These are phyloP conservation scores for Doris montereyensis DNA, from an alignment of 2,888 invertebrate species.

Conservation along the genomic window DNA sequence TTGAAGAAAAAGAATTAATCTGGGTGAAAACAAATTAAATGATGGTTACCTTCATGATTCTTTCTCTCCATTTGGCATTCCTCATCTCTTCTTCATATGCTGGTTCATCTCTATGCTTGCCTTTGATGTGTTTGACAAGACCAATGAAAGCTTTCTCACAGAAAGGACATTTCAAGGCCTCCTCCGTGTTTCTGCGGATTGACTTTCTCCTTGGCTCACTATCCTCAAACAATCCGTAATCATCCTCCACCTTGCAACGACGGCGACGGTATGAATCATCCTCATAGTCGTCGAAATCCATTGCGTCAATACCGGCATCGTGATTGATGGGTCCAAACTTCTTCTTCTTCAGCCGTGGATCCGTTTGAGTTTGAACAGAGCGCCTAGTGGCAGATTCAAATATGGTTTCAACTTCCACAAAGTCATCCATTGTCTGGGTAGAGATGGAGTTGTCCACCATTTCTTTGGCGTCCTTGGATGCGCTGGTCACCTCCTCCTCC, in stretches of 20 bases:
- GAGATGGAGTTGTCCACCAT: conserved; percentile 42
- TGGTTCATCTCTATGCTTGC: conserved; percentile 66
- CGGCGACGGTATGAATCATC: conserved; percentile 47
- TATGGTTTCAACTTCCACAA: conserved; percentile 65
- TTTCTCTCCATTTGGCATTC: conserved; percentile 68
- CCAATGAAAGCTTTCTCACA: conserved; percentile 68
- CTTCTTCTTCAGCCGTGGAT: conserved; percentile 65
- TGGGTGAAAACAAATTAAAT: too few species aligned
- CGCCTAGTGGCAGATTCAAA: conserved; percentile 59
- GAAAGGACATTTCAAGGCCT: conserved; percentile 68
- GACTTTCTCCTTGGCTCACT: conserved; percentile 61
- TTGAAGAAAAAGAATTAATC: too few species aligned
- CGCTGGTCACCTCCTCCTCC: conserved; percentile 28
- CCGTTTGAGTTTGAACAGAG: conserved; percentile 67
- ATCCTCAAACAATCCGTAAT: conserved; percentile 64
- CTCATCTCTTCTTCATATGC: conserved; percentile 68
- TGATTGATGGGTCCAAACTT: conserved; percentile 62
- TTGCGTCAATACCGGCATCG: conserved; percentile 55
- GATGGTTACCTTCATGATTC: conserved; percentile 61
- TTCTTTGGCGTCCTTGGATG: not conserved
- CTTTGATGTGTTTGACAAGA: conserved; percentile 67
- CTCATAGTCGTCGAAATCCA: conserved; percentile 55
- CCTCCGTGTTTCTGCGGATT: conserved; percentile 64
- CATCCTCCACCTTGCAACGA: conserved; percentile 56
- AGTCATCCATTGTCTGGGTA: conserved; percentile 59